A percentile compares a stretch with the other conserved stretches of the same genome.
Conservation (phyloP, 2,888 invertebrate species). For the Hyposoter didymator region DNA sequence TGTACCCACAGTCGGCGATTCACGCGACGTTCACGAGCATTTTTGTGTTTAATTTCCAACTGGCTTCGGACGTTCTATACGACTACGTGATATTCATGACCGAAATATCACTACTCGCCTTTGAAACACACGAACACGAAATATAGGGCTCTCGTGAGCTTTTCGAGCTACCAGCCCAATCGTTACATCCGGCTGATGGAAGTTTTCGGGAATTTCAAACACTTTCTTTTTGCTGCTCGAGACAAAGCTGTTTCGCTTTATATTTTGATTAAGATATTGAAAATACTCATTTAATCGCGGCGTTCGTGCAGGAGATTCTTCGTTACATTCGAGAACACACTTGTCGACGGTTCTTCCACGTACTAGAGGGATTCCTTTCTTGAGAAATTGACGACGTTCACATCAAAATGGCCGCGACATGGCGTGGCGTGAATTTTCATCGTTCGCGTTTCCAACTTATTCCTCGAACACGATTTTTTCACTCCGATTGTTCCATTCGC, state of each 20-base stretch:
- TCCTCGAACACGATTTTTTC: not conserved
- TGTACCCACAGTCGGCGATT: conserved; percentile 72
- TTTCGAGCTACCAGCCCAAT: conserved; percentile 1
- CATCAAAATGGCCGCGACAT: conserved; percentile 71
- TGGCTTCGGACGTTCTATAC: conserved; percentile 75
- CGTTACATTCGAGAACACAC: conserved; percentile 30
- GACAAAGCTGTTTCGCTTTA: not conserved
- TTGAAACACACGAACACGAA: conserved; percentile 8
- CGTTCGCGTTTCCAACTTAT: not conserved
- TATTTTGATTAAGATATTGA: not conserved
- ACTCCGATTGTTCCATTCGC: not conserved
- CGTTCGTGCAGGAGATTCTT: conserved; percentile 23
- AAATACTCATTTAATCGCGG: conserved; percentile 8
- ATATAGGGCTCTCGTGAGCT: conserved; percentile 10
- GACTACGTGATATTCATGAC: conserved; percentile 73
- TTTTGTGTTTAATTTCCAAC: conserved; percentile 72
- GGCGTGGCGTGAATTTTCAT: conserved; percentile 23
- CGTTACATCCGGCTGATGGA: conserved; percentile 1
- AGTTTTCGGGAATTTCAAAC: not conserved
- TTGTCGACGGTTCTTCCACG: conserved; percentile 42
- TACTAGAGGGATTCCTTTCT: conserved; percentile 54
- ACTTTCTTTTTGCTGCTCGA: not conserved
- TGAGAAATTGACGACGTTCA: conserved; percentile 70
- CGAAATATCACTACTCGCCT: conserved; percentile 21
- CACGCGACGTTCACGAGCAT: conserved; percentile 67